Percentiles rank a stretch among this genome's conserved stretches.
phyloP scores from a whole-genome alignment of 2,888 invertebrate genomes.

The Lymantria monacha region DNA sequence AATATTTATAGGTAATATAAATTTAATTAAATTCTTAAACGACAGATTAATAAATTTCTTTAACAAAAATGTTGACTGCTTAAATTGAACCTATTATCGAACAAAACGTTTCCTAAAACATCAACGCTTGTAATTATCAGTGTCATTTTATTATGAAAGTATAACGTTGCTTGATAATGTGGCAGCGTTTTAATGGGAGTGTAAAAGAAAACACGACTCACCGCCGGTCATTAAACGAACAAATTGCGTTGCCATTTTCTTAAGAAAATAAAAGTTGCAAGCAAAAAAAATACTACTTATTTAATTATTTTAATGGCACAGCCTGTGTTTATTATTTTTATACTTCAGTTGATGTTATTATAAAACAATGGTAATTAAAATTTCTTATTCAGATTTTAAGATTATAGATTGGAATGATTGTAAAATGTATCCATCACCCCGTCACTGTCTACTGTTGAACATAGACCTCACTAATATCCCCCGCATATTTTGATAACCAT shows the following conservation, averaged over 20 bases:
- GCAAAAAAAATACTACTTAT: not conserved
- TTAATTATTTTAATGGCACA: no score
- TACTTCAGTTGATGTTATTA: not conserved
- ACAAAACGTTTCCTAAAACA: conserved; percentile 1
- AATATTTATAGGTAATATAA: no score
- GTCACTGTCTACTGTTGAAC: no score
- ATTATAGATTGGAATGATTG: no score
- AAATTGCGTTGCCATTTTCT: conserved; percentile 13
- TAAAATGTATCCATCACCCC: no score
- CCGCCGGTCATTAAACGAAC: conserved; percentile 10
- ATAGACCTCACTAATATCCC: no score
- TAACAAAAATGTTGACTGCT: no score
- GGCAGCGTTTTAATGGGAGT: conserved; percentile 8
- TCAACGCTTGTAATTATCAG: conserved; percentile 12
- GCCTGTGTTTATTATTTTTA: not conserved
- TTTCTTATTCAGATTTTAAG: no score
- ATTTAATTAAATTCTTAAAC: no score
- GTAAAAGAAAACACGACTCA: conserved; percentile 24
- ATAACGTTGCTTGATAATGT: conserved; percentile 11
- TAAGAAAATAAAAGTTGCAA: not conserved
- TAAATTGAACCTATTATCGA: not conserved
- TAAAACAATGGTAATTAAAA: not conserved
- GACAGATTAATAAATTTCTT: no score
- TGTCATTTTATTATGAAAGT: conserved; percentile 11
- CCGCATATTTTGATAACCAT: no score